Evolutionary conservation across 2,888 invertebrate species (phyloP), one percentile per base, ranked within the genome.

Genomic region (Pandemis cinnamomeana): DNA sequence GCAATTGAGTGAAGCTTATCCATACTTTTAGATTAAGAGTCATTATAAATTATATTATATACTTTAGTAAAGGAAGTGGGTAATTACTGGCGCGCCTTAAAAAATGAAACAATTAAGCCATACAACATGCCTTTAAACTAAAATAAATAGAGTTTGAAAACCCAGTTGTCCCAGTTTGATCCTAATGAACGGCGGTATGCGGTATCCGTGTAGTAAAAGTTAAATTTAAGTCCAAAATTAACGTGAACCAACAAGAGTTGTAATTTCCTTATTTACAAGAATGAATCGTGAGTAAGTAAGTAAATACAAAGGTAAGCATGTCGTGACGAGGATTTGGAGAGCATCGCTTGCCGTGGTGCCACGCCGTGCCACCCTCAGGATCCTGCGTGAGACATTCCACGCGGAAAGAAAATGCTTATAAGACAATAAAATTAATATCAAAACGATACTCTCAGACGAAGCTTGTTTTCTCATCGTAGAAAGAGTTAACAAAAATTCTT

Each of bases 281-380:
- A 27, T 58, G 58, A 58, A 58, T 27, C 8, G 27, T 1, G 58
- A 58, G 15, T 55, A 55, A 8, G 15, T 55, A 55, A 8, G 58
- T 58, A 58, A 5, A 8, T 15, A 55, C 51, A 27, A 58, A 58
- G 58, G 58, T 2, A 15, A 71, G 64, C 62, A 64, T 67, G 53
- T 72, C 60, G 61, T 72, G 72, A 27, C 67, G 36, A 62, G 61
- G 60, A 67, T 20, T 44, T 41, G 44, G 36, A 72, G 72, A 67
- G 72, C 61, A 67, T 42, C 42, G 62, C 58, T 2, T 41, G 7
- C 15, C 44, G n/a, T 46, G 41, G 74, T 74, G 71, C 70, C 74
- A 67, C 66, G 71, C 41, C 15, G 74, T 74, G 67, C 71, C 74
- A 53, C 44, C 20, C 74, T n/a, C 73, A 55, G 53, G 70, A 74